phyloP scores from a whole-genome alignment of 2,888 invertebrate genomes.

The Lasioglossum malachurum region DNA sequence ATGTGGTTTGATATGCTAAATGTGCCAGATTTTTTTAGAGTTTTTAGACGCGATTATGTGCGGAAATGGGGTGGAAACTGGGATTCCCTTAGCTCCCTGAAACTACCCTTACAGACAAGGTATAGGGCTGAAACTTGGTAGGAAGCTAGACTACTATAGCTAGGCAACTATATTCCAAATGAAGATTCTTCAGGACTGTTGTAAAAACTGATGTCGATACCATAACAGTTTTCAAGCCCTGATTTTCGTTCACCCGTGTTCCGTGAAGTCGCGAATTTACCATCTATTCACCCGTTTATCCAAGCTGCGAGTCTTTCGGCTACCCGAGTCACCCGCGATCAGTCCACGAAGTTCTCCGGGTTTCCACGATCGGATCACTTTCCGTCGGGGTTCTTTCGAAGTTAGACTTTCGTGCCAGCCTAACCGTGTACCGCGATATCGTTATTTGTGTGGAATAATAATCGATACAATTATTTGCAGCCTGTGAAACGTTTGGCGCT shows the following conservation, averaged over 20 bases:
- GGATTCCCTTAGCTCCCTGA: no score
- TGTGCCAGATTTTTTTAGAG: not conserved
- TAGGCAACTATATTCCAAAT: not conserved
- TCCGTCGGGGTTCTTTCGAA: constrained; percentile 8
- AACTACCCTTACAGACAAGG: no score
- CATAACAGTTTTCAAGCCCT: not conserved
- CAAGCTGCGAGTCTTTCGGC: not conserved
- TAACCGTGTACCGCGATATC: constrained; percentile 19
- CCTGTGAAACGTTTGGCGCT: constrained; percentile 77
- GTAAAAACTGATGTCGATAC: not conserved
- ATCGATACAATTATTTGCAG: constrained; percentile 81
- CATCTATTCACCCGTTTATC: not conserved
- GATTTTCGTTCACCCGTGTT: not conserved
- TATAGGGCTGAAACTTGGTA: no score
- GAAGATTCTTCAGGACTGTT: not conserved
- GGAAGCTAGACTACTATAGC: not conserved
- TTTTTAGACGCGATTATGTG: not conserved
- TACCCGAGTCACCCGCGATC: not conserved
- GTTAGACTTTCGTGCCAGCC: constrained; percentile 17
- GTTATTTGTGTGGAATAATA: constrained; percentile 76
- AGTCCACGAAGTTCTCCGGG: not conserved
- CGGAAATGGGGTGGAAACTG: no score
- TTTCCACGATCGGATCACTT: not conserved
- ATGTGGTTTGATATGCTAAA: no score
- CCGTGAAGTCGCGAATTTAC: not conserved